Base-by-base conservation (phyloP, 1,140 invertebrate genomes). In the Hyposmocoma kahamanoa region DNA sequence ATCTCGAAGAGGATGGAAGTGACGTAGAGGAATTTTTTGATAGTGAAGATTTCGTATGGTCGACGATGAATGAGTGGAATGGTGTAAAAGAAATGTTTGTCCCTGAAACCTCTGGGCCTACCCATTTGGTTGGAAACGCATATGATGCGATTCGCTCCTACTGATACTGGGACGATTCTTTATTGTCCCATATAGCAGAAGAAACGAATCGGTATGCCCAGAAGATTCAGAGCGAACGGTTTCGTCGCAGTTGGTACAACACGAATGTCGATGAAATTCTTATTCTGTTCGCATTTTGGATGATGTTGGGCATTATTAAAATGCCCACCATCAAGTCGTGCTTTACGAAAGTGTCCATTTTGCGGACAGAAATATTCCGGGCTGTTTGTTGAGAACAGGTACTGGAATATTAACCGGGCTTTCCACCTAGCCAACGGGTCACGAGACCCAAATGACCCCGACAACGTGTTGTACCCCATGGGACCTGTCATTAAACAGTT, bases 241-340 rank as follows among this genome's bases (percentile, higher is more conserved):
- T 44, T 15, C 3, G 18, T 4, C 4, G 2, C 13, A 9, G 26
- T n/a, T 44, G 42, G 42, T 26, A 13, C 18, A 8, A 22, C 3
- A 44, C 42, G 3, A 44, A 44, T 26, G 42, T 17, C 13, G 8
- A 44, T 28, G 42, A 44, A 26, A 44, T 44, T 24, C 17, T 44
- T 3, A 24, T 22, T 13, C 26, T 44, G 9, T 44, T 44, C 22
- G n/a, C 21, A 15, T 44, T 44, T 28, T 44, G 42, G 42, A 44
- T 44, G 4, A 44, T 44, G 42, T 22, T 44, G 21, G 42, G 42
- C 11, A 44, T 44, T 15, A 26, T 44, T 24, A 8, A 20, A 15
- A 44, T 44, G 42, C 42, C 42, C 21, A n/a, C 42, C 10, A 44
- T 44, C 9, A 44, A 44, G 15, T 22, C 42, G 6, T 44, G 42